Percentiles rank a stretch among this genome's conserved stretches.
Evolutionary conservation across 2,888 invertebrate species (phyloP).

Genomic region (Caenorhabditis sp.): DNA sequence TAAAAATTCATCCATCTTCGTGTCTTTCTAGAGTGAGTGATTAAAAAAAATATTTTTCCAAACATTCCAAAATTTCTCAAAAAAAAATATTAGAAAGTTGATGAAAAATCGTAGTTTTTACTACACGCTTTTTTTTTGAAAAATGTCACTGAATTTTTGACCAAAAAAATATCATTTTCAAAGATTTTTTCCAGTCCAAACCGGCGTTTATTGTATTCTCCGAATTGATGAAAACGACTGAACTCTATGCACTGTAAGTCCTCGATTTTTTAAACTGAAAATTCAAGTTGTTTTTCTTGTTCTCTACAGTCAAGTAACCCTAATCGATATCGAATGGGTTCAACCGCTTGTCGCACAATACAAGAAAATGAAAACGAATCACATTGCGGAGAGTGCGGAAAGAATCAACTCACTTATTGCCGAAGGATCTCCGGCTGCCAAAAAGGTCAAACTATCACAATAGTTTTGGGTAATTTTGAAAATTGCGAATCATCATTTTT

Average conservation of each 20-base stretch:
- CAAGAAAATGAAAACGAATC: slow-evolving; percentile 30
- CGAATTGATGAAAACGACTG: slow-evolving; percentile 61
- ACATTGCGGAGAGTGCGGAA: slow-evolving; percentile 13
- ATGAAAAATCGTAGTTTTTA: slow-evolving; percentile 1
- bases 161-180: too few species aligned
- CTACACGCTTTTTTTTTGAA: background rate
- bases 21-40: slow-evolving; percentile 37
- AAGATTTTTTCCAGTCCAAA: slow-evolving; percentile 42
- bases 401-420: background rate
- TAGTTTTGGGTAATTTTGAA: too few species aligned
- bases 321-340: slow-evolving; percentile 57
- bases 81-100: too few species aligned
- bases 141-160: too few species aligned
- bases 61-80: too few species aligned
- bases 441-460: background rate
- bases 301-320: slow-evolving; percentile 54
- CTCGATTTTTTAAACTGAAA: background rate
- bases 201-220: slow-evolving; percentile 61
- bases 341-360: slow-evolving; percentile 35
- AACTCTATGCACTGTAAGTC: slow-evolving; percentile 61
- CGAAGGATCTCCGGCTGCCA: background rate
- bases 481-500: too few species aligned
- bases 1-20: slow-evolving; percentile 65
- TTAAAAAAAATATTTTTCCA: background rate
- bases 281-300: too few species aligned